phyloP scores from a whole-genome alignment of 2,888 invertebrate genomes.

The Carpatolechia fugitivella region DNA sequence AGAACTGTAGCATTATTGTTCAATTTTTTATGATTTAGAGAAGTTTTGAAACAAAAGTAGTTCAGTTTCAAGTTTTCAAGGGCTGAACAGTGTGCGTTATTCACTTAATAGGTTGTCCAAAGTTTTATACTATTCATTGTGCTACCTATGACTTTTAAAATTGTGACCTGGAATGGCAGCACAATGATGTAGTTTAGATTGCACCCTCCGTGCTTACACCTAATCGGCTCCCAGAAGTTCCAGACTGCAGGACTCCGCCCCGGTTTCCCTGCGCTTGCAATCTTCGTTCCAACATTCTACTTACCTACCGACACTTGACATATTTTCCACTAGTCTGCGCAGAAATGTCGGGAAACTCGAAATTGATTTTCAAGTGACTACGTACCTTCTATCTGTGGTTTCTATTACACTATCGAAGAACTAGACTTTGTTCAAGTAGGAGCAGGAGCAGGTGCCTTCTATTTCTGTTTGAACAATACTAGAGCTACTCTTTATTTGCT shows the following conservation, averaged over 20 bases:
- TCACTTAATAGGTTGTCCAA: too few species aligned
- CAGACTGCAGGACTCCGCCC: neutral
- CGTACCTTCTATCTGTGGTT: neutral
- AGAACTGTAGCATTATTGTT: too few species aligned
- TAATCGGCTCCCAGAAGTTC: neutral
- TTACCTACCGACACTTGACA: slow-evolving; percentile 14
- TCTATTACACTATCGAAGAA: neutral
- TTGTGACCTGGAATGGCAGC: neutral
- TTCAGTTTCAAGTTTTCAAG: too few species aligned
- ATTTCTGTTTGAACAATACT: too few species aligned
- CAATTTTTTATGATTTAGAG: too few species aligned
- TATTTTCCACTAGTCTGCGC: slow-evolving; percentile 8
- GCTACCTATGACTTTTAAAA: too few species aligned
- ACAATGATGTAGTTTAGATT: neutral
- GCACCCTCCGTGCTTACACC: neutral
- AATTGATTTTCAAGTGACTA: slow-evolving; percentile 6
- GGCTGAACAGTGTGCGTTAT: too few species aligned
- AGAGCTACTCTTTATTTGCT: too few species aligned
- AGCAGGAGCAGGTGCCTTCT: too few species aligned
- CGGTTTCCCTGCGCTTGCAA: slow-evolving; percentile 7
- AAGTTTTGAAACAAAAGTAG: too few species aligned
- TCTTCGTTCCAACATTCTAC: slow-evolving; percentile 11
- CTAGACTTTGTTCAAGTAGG: too few species aligned
- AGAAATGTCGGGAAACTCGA: neutral
- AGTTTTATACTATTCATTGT: too few species aligned